Conservation (phyloP, 1,140 invertebrate species). For the Meloidogyne hapla region DNA sequence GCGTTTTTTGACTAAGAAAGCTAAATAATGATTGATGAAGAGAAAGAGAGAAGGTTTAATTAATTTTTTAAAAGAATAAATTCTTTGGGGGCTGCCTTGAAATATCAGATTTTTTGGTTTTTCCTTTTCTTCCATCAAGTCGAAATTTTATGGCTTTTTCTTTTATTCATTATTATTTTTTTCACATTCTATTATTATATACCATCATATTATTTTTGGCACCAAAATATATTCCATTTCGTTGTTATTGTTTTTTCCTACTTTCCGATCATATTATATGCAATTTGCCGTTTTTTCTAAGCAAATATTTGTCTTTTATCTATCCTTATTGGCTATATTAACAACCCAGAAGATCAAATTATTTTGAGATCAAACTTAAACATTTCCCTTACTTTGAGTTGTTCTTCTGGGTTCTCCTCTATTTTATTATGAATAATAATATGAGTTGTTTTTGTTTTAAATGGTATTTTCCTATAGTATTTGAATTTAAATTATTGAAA, state of each 20-base stretch:
- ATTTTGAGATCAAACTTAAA: too few species aligned
- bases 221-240: background rate
- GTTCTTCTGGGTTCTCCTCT: background rate
- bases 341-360: background rate
- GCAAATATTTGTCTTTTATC: background rate
- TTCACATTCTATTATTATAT: background rate
- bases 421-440: background rate
- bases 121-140: background rate
- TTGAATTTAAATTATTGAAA: background rate
- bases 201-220: background rate
- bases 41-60: background rate
- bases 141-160: background rate
- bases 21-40: background rate
- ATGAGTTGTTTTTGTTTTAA: background rate
- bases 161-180: background rate
- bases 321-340: background rate
- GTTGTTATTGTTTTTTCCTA: conserved; percentile 1
- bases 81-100: background rate
- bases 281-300: background rate
- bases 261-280: background rate
- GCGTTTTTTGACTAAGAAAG: background rate
- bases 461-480: background rate
- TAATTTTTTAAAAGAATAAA: background rate
- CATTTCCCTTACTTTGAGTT: too few species aligned
- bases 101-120: background rate